These are phyloP conservation scores for Semicossyphus pulcher DNA, from an alignment of 2,113 vertebrate species.

Conservation along the genomic window DNA sequence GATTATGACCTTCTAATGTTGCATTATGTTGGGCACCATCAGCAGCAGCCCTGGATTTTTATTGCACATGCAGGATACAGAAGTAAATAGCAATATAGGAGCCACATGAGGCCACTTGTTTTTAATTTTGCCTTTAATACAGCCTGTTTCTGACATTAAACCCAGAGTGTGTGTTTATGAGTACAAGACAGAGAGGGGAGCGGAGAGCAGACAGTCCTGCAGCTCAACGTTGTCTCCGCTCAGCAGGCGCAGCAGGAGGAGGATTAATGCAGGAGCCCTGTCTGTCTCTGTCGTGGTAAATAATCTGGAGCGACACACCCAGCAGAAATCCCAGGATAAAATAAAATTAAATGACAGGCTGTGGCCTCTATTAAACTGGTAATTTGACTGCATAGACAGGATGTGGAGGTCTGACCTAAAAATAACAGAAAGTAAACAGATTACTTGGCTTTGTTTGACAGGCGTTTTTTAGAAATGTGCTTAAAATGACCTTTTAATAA, in stretches of 20 bases:
- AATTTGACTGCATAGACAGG: slow-evolving; percentile 25
- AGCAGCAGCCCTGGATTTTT: not conserved
- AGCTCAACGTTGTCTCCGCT: slow-evolving; percentile 48
- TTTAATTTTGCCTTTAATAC: slow-evolving; percentile 33
- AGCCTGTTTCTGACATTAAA: slow-evolving; percentile 28
- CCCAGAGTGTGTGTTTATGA: slow-evolving; percentile 2
- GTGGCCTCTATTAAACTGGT: slow-evolving; percentile 22
- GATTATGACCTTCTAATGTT: slow-evolving; percentile 53
- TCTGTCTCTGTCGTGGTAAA: slow-evolving; percentile 44
- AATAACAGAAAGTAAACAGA: slow-evolving; percentile 1
- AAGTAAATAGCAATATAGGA: not conserved
- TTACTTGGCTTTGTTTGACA: not conserved
- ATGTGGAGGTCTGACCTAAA: not conserved
- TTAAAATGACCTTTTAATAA: not conserved
- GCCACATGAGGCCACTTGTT: slow-evolving; percentile 27
- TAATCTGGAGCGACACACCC: slow-evolving; percentile 61
- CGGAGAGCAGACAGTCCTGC: slow-evolving; percentile 37
- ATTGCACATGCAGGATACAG: not conserved
- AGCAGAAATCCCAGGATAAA: slow-evolving; percentile 30
- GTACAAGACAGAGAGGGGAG: not conserved
- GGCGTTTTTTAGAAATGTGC: not conserved
- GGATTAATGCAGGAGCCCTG: slow-evolving; percentile 65
- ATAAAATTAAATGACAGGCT: slow-evolving; percentile 45
- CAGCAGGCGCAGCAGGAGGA: slow-evolving; percentile 67
- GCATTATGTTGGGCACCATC: slow-evolving; percentile 13